phyloP scores from a whole-genome alignment of 2,797 vertebrate genomes.

The Coracias cyanogaster region DNA sequence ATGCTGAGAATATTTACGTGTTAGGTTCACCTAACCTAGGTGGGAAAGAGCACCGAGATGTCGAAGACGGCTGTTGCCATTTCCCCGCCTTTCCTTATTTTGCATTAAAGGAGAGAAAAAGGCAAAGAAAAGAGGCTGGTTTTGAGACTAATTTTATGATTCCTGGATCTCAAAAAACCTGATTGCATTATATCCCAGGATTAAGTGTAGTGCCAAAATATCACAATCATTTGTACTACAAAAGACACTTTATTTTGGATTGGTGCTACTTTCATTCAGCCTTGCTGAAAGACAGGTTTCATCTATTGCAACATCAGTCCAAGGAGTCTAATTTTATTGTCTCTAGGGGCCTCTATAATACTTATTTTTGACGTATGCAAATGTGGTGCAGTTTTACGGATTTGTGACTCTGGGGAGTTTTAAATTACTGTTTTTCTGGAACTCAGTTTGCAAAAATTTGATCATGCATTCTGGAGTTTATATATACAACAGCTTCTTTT shows the following conservation, averaged over 20 bases:
- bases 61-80: background rate
- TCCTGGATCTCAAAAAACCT: conserved; percentile 11
- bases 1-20: background rate
- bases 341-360: background rate
- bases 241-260: background rate
- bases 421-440: background rate
- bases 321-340: background rate
- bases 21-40: background rate
- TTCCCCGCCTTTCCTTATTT: background rate
- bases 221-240: background rate
- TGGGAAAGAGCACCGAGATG: background rate
- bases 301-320: background rate
- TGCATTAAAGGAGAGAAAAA: background rate
- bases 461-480: background rate
- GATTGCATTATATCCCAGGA: background rate
- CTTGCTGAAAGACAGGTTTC: background rate
- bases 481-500: background rate
- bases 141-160: background rate
- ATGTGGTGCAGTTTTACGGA: accelerated
- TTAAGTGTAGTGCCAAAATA: background rate
- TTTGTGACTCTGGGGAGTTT: background rate
- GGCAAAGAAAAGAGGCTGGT: background rate
- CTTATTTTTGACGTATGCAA: background rate
- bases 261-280: background rate
- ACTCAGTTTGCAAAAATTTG: background rate